Evolutionary conservation across 2,888 invertebrate species (phyloP).

Genomic region (Alloscopus bannaensis): DNA sequence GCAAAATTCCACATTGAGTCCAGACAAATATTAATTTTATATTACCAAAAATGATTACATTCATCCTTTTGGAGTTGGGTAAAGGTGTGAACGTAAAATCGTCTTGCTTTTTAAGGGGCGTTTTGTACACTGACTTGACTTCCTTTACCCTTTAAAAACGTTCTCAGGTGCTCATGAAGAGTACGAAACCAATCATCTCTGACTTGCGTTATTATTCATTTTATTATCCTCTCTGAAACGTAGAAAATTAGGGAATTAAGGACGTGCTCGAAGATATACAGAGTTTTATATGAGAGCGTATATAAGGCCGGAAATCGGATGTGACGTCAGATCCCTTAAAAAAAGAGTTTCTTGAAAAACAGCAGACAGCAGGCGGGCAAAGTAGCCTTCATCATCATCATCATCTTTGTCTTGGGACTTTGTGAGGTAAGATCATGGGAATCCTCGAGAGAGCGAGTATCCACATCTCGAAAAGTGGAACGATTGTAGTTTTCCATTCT

Average conservation of each 20-base stretch:
- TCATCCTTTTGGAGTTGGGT: too few relatives aligned
- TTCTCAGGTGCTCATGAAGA: background rate
- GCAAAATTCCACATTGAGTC: too few relatives aligned
- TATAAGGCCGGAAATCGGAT: slow-evolving; percentile 72
- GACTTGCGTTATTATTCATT: slow-evolving; percentile 3
- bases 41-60: too few relatives aligned
- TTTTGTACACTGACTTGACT: too few relatives aligned
- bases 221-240: slow-evolving; percentile 9
- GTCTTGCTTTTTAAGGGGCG: too few relatives aligned
- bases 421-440: slow-evolving; percentile 49
- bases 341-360: slow-evolving; percentile 1
- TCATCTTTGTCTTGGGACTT: slow-evolving; percentile 13
- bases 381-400: slow-evolving; percentile 44
- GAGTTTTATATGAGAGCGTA: background rate
- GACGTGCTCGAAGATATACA: too few relatives aligned
- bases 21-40: too few relatives aligned
- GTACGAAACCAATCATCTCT: slow-evolving; percentile 5
- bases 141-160: background rate
- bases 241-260: too few relatives aligned
- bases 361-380: slow-evolving; percentile 53
- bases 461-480: slow-evolving; percentile 35
- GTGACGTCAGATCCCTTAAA: slow-evolving; percentile 67
- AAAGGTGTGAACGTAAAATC: too few relatives aligned
- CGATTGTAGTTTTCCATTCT: slow-evolving; percentile 16
- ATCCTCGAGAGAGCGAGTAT: slow-evolving; percentile 32